Conservation (phyloP, 2,113 vertebrate species). For the Prolemur simus region DNA sequence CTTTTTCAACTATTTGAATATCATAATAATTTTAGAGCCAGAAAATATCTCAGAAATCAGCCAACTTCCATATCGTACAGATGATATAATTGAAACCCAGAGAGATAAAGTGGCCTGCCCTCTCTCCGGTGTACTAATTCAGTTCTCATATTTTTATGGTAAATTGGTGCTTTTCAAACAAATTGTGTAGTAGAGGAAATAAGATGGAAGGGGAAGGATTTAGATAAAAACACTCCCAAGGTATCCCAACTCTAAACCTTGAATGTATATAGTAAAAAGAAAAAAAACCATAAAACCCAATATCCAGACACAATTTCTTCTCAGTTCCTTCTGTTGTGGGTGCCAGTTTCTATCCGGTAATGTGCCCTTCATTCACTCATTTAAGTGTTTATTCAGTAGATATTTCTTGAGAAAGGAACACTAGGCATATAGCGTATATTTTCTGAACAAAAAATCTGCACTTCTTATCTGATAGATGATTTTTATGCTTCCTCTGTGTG, state of each 20-base stretch:
- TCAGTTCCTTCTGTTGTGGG: not conserved
- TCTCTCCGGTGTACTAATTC: not conserved
- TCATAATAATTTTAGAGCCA: not conserved
- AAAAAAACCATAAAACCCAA: not conserved
- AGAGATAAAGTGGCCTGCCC: not conserved
- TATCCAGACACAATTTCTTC: not conserved
- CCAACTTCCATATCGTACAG: not conserved
- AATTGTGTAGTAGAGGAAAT: not conserved
- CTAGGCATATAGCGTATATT: not conserved
- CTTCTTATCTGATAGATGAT: not conserved
- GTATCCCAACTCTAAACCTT: not conserved
- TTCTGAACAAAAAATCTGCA: slow-evolving; percentile 5
- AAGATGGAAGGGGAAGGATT: not conserved
- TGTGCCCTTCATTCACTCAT: not conserved
- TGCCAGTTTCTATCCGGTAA: not conserved
- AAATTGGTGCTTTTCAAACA: not conserved
- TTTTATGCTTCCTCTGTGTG: not conserved
- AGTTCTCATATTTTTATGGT: not conserved
- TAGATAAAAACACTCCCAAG: not conserved
- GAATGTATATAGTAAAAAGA: not conserved
- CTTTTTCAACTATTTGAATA: slow-evolving; percentile 23
- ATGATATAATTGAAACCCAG: not conserved
- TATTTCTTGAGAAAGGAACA: slow-evolving; percentile 26
- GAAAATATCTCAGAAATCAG: not conserved
- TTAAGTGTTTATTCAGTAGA: not conserved